Conservation (phyloP, 2,797 vertebrate species). For the Paratrypauchen microcephalus region DNA sequence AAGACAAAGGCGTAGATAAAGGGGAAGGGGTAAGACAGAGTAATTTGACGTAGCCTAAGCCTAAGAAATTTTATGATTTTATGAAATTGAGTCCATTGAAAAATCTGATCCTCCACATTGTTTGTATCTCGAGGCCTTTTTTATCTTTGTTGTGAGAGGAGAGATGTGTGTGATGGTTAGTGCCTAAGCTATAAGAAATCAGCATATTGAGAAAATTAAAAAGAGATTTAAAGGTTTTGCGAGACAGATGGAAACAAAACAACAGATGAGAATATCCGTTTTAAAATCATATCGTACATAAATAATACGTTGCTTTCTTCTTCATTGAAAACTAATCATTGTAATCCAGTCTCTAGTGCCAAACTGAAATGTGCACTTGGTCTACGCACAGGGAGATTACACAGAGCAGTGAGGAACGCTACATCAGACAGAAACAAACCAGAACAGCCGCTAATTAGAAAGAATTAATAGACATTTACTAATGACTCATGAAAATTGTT, state of each 20-base stretch:
- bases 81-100: neutral
- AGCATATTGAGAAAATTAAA: conserved; percentile 64
- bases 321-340: conserved; percentile 15
- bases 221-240: conserved; percentile 59
- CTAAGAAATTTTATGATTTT: neutral
- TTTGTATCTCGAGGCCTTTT: conserved; percentile 50
- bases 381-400: neutral
- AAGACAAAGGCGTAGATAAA: too few relatives aligned
- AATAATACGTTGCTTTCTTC: conserved; percentile 12
- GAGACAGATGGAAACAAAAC: conserved; percentile 58
- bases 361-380: neutral
- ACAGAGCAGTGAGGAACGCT: neutral
- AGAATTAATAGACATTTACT: too few relatives aligned
- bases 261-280: neutral
- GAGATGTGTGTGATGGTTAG: conserved; percentile 30
- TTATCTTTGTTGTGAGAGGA: conserved; percentile 18
- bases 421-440: neutral
- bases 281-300: neutral
- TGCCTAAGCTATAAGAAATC: conserved; percentile 47
- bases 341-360: neutral
- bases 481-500: too few relatives aligned
- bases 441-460: too few relatives aligned
- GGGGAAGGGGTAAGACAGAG: too few relatives aligned
- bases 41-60: too few relatives aligned
- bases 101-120: conserved; percentile 11